These are phyloP conservation scores for Meghimatium bilineatum DNA, from an alignment of 2,888 invertebrate species.

Conservation along the genomic window DNA sequence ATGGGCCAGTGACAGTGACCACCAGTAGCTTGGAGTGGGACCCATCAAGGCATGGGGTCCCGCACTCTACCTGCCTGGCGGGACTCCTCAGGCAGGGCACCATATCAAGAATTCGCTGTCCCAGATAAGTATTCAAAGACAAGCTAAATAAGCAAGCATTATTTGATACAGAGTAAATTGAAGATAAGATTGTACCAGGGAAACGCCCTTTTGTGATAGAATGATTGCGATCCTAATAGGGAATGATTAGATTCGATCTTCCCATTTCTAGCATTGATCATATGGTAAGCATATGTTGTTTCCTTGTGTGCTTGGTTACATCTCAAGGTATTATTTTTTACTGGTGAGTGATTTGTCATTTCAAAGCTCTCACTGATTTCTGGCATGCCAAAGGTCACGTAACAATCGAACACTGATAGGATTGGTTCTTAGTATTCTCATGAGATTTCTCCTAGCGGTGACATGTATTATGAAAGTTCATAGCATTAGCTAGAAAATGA, in stretches of 20 bases:
- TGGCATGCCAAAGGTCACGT: not conserved
- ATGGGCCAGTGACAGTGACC: no score
- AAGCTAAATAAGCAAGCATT: no score
- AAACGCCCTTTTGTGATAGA: not conserved
- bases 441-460: not conserved
- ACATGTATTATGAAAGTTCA: not conserved
- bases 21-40: no score
- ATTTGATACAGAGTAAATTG: no score
- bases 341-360: not conserved
- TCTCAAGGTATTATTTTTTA: not conserved
- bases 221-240: not conserved
- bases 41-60: no score
- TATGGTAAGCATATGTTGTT: not conserved
- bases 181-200: not conserved
- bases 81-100: no score
- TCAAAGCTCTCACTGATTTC: not conserved
- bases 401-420: not conserved
- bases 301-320: not conserved
- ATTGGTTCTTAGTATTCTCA: not conserved
- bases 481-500: not conserved
- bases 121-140: no score
- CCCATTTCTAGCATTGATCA: not conserved
- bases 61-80: no score
- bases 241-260: not conserved
- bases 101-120: no score